Evolutionary conservation across 30 jellyfish, hydroid and myxozoan species (phyloP).

Genomic region (Sanderia malayensis): DNA sequence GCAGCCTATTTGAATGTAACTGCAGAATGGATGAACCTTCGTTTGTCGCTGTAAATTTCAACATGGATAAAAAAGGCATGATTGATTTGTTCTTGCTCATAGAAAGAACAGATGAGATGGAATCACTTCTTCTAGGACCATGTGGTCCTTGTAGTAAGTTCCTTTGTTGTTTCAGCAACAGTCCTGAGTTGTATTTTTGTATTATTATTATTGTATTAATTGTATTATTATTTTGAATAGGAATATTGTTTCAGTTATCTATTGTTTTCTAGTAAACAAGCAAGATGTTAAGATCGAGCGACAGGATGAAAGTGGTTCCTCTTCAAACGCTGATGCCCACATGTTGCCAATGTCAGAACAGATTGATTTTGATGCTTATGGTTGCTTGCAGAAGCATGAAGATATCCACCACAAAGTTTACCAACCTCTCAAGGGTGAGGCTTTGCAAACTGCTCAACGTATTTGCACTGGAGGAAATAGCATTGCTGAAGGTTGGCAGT

Average conservation of each 20-base stretch:
- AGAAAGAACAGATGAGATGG: constrained; percentile 30
- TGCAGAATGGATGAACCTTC: constrained; percentile 23
- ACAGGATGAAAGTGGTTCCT: too few species aligned
- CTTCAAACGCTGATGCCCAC: too few species aligned
- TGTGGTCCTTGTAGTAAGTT: not conserved
- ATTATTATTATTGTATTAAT: too few species aligned
- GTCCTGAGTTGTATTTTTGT: not conserved
- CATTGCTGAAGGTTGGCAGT: not conserved
- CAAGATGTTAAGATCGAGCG: too few species aligned
- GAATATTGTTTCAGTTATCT: too few species aligned
- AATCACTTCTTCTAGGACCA: constrained; percentile 36
- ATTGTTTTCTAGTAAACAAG: too few species aligned
- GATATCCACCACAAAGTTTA: too few species aligned
- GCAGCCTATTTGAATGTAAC: constrained; percentile 68
- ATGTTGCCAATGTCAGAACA: too few species aligned
- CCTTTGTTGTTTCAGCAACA: not conserved
- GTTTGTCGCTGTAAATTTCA: constrained; percentile 58
- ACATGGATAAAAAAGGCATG: constrained; percentile 1
- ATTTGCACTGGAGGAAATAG: constrained; percentile 8
- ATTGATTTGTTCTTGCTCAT: constrained; percentile 47
- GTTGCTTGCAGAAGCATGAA: too few species aligned
- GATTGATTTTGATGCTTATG: too few species aligned
- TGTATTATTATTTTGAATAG: not conserved
- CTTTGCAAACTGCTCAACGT: not conserved
- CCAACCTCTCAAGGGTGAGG: constrained; percentile 27